Evolutionary conservation across 2,888 invertebrate genomes (phyloP), one percentile per base, ranked within the genome.

Genomic region (Drosophila bunnanda): DNA sequence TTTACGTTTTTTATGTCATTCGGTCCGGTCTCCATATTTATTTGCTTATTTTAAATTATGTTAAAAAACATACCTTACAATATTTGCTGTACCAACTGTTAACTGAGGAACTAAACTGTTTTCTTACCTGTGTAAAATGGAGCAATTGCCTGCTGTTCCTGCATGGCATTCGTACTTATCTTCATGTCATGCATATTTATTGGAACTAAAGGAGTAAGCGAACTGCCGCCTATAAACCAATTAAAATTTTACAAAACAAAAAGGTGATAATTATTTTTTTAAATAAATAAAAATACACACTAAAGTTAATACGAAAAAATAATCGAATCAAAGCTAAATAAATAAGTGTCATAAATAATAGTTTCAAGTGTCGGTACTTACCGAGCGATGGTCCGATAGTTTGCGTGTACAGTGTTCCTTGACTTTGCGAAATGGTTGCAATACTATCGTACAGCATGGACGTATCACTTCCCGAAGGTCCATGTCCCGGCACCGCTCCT

Each of bases 151-250:
- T 94, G 94, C 81, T 94, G 94, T 81, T 95, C 95, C 92, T 95
- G 93, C 79, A 95, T 93, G 36, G 75, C 25, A 85, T 93, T 93
- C 89, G 94, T 93, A 92, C 94, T 94, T 89, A 95, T 93, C 94
- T 95, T 96, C 93, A 95, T 94, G 92, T 96, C 96, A 93, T 95
- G 95, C 95, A 95, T 95, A 92, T 94, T 95, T 92, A 96, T 94
- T 82, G 96, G 95, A 82, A 95, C 95, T 92, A 96, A 93, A 81
- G 95, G 95, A 87, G 95, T 95, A 92, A 96, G 93, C 79, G 95
- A 94, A 92, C 94, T 94, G 92, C 94, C 93, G 92, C 94, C 94
- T 89, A 67, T 50, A 67, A 46, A 28, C 44, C 41, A 65, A n/a
- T 54, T 54, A 15, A 52, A 22, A 9, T 22, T 34, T 66, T 36